Evolutionary conservation across 2,888 invertebrate genomes (phyloP), one percentile per base, ranked within the genome.

Genomic region (Melangyna quadrimaculata): DNA sequence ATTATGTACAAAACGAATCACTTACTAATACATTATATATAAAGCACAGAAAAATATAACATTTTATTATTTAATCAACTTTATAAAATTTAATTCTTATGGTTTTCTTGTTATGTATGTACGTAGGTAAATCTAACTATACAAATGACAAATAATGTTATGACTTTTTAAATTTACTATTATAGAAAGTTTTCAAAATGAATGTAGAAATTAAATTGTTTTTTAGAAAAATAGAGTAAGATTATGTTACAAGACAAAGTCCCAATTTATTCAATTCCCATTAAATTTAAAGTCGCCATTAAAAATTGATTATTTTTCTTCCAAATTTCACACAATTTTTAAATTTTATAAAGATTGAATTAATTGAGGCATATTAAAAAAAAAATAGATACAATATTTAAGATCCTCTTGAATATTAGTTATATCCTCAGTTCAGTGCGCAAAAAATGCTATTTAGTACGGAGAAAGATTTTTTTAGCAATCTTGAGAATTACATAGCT

Each of bases 1-100:
- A 61, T 65, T 78, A 78, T 86, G 70, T 87, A 87, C 81, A 87
- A 75, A 80, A 80, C 32, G 24, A n/a, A 45, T 57, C 19, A 37
- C 40, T 78, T 78, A 70, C 48, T 5, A 32, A 40, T 73, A 69
- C 22, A 45, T 40, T 27, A 27, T 51, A 51, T 51, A 27, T 51
- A 55, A 29, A 55, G 17, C 29, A 32, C 17, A 55, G 32, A 55
- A 29, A 19, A 9, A 45, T n/a, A 17, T 17, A 51, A 12, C 6
- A 51, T 55, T 55, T 29, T 9, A 53, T 3, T 53, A 53, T 55
- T 29, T 55, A 17, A 17, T 55, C 29, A 55, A 32, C 29, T 32
- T 53, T 51, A 51, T 51, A 51, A 51, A 51, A 51, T 27, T 51
- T 27, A 27, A 51, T n/a, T n/a, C 51, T 14, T 8, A 51, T 14